phyloP scores from a whole-genome alignment of 1,140 invertebrate genomes.

The Drosophila nebulosa region DNA sequence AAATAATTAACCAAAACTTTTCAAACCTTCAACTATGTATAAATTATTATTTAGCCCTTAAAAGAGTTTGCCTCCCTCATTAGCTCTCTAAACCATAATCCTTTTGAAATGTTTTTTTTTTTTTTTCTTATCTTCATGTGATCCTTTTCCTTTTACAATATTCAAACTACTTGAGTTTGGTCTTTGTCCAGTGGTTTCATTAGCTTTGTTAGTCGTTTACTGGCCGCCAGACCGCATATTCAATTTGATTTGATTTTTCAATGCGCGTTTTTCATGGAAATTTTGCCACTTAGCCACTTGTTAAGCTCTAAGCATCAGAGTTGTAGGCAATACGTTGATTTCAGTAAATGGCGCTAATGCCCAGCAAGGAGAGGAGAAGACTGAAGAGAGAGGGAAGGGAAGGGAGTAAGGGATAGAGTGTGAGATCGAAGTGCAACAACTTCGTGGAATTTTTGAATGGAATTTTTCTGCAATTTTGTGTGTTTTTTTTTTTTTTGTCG shows the following conservation, averaged over 20 bases:
- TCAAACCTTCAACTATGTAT: too few relatives aligned
- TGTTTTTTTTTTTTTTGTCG: not conserved
- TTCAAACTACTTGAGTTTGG: constrained; percentile 1
- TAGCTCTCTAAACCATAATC: too few relatives aligned
- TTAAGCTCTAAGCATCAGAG: constrained; percentile 42
- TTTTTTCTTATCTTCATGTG: not conserved
- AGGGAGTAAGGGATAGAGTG: not conserved
- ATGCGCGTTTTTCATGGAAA: constrained; percentile 59
- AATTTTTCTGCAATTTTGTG: constrained; percentile 30
- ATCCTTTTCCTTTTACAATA: not conserved
- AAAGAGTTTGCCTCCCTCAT: too few relatives aligned
- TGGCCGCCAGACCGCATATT: not conserved
- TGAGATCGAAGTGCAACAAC: not conserved
- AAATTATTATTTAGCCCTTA: too few relatives aligned
- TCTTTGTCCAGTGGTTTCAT: constrained; percentile 8
- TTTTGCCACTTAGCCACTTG: constrained; percentile 61
- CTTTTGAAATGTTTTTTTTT: not conserved
- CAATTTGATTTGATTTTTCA: constrained; percentile 46
- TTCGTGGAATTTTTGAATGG: constrained; percentile 53
- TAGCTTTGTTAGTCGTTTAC: constrained; percentile 1
- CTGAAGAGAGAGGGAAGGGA: constrained; percentile 17
- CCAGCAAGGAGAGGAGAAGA: too few relatives aligned
- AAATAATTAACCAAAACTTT: too few relatives aligned
- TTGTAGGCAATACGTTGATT: constrained; percentile 29
- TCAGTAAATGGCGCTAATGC: constrained; percentile 68